Base-by-base conservation (phyloP, 2,888 invertebrate species). In the Cataglyphis rosenhaueri region DNA sequence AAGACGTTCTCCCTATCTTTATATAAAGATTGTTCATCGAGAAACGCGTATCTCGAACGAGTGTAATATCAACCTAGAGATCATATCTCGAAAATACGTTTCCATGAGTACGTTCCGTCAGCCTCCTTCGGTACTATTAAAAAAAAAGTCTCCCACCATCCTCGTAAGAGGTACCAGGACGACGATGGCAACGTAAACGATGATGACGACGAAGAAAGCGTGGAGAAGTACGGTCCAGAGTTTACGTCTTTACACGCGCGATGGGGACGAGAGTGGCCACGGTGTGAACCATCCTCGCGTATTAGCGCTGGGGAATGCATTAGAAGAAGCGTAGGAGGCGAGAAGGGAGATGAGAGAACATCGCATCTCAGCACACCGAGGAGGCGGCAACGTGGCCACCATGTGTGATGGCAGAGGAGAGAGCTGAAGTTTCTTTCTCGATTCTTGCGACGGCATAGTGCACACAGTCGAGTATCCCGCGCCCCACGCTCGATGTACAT, bases 321-420 rank as follows among this genome's bases (percentile, higher is more conserved):
- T 92, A 92, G 90, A 92, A 87, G 89, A 85, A 85, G 88, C 6
- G 68, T n/a, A 35, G 48, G 88, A 89, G 82, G 87, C 86, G 62
- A 6, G 35, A 35, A 29, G 48, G 76, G 81, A 68, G 86, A 86
- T 79, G 64, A 52, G 64, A 68, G 76, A 84, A 82, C 82, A 85
- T 83, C 79, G 81, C 44, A 61, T 44, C 52, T 41, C 52, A 32
- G 64, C 44, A 61, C 86, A 86, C 87, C 83, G 88, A 91, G 90
- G 92, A 91, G 92, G 91, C 90, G 92, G 93, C 93, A 93, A 93
- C 92, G 93, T 93, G 93, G 93, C 92, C 92, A 91, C 92, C 92
- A 92, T 92, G 91, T 92, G 93, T 91, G 92, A 88, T 89, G 91
- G 87, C 85, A 83, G 68, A 75, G 86, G 68, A 76, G 41, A 85